Evolutionary conservation across 2,888 invertebrate genomes (phyloP), one percentile per base, ranked within the genome.

Genomic region (Vesta saturnalis): DNA sequence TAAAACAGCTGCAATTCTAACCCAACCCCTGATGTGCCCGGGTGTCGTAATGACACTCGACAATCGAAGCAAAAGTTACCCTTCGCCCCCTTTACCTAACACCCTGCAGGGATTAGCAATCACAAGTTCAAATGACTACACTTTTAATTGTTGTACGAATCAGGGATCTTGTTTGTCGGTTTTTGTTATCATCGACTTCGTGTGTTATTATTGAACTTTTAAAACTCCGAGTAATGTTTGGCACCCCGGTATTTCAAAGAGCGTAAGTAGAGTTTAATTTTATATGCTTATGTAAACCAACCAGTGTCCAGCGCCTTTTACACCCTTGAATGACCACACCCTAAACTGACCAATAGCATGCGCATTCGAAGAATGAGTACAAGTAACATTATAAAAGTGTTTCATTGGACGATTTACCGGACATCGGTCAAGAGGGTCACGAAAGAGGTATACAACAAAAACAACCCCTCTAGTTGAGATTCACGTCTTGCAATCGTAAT

Each of bases 21-120:
- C 75, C 78, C 78, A 77, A 80, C 80, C 81, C 78, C 79, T 65
- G 76, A 78, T 75, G 78, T 76, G 78, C 74, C 79, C 77, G 81
- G 80, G 81, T 81, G 82, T 79, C 77, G 79, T 82, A 81, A 82
- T 81, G 82, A 81, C 81, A 82, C 82, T 82, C 81, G 77, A 80
- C 79, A 74, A 75, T 74, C 77, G 74, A 73, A 71, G 74, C 73
- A 71, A 52, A 64, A 46, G 52, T 57, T 67, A 64, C 79, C 79
- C 80, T 77, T 77, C 80, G 74, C 66, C 73, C 79, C 72, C 73
- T 69, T 72, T 76, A 73, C 78, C 78, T 78, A 76, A 75, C 79
- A 79, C 76, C 82, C 81, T 76, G 75, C 77, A 65, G 78, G 74
- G 79, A 80, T 81, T 80, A 80, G 78, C 79, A 80, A 80, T 77